Evolutionary conservation across 2,113 vertebrate genomes (phyloP), one percentile per base, ranked within the genome.

Genomic region (Lethenteron reissneri): DNA sequence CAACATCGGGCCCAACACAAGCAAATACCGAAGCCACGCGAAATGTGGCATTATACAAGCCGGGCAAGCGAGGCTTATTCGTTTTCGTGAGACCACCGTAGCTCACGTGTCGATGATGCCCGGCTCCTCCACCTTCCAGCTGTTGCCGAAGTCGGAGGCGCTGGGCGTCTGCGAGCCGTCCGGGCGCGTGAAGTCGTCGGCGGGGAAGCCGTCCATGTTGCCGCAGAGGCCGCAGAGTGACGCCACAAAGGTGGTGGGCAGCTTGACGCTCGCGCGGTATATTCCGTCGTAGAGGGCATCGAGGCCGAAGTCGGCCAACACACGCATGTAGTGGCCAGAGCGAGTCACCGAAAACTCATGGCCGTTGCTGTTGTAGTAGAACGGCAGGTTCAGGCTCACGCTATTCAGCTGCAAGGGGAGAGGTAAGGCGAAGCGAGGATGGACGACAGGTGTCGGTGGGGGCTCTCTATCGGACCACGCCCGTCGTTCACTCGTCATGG

Each of bases 151-250:
- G 64, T 68, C 64, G n/a, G 25, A 2, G 10, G 64, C n/a, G 64
- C 2, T 25, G 9, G n/a, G n/a, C 25, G 64, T 11, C 25, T n/a
- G 11, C n/a, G 64, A 68, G n/a, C 64, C 64, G 11, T 68, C 64
- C n/a, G 9, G 64, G n/a, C 10, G n/a, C 25, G 9, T 25, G 25
- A 68, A 68, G 64, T 68, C 64, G 11, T 68, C 25, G n/a, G 9
- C 25, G 11, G 8, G 64, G 25, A 17, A 17, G n/a, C 25, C 25
- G 64, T 68, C 64, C 64, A 68, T 68, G 11, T 68, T 25, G n/a
- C 64, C 64, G 25, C 64, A 68, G n/a, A 68, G 25, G 25, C 64
- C 64, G 64, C 64, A 68, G n/a, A 68, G n/a, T n/a, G 64, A 17
- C n/a, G n/a, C 64, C 25, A 17, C 25, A 11, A 17, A 68, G n/a